A percentile compares a stretch with the other conserved stretches of the same genome.
Evolutionary conservation across 2,797 vertebrate species (phyloP).

Genomic region (Scleropages formosus): DNA sequence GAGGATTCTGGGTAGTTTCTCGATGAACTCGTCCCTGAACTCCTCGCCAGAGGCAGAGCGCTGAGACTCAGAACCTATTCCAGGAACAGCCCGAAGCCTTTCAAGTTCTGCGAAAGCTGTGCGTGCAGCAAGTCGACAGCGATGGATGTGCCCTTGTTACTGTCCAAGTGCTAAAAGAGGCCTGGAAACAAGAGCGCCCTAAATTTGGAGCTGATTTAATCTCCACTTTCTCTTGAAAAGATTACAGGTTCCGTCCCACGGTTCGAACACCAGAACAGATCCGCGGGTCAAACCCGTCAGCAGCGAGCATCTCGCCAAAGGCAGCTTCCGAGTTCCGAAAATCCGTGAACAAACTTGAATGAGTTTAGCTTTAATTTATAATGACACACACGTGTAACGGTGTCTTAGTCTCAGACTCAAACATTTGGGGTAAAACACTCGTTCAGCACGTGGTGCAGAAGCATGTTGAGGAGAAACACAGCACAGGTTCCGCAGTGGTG

Average conservation of each 20-base stretch:
- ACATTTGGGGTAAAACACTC: no score
- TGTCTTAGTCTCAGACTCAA: no score
- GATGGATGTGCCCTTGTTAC: constrained; percentile 2
- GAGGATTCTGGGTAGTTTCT: neutral
- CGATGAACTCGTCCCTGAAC: neutral
- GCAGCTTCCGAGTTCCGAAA: no score
- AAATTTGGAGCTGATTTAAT: neutral
- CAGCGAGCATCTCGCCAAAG: no score
- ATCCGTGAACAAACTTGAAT: no score
- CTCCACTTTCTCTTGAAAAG: neutral
- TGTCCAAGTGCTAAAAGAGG: neutral
- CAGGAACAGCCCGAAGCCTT: neutral
- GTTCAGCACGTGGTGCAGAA: no score
- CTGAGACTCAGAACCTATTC: neutral
- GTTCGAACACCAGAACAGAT: neutral
- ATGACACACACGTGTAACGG: no score
- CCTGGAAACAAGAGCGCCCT: neutral
- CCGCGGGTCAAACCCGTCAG: no score
- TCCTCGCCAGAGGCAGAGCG: neutral
- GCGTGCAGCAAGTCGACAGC: neutral
- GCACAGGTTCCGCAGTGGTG: no score
- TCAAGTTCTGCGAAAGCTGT: neutral
- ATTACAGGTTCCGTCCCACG: neutral
- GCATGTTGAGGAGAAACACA: no score
- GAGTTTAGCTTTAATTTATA: no score